Percentiles rank a stretch among this genome's conserved stretches.
Conservation (phyloP, 2,113 vertebrate species). For the Lucifuga dentata region DNA sequence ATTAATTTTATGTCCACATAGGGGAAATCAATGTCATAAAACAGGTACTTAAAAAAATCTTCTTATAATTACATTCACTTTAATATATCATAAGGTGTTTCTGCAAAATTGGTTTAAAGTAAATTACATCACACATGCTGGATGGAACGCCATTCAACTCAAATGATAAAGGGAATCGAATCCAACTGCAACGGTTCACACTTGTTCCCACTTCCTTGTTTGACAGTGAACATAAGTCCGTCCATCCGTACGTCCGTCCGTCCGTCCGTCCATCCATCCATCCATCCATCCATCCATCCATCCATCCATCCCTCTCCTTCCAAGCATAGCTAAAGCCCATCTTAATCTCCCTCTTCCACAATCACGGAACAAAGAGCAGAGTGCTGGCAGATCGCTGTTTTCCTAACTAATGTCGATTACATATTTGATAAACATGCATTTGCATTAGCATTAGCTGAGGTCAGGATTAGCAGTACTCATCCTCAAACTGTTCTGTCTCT, state of each 20-base stretch:
- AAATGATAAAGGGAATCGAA: constrained; percentile 31
- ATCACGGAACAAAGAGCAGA: constrained; percentile 81
- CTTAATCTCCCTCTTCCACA: constrained; percentile 81
- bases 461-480: constrained; percentile 82
- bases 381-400: constrained; percentile 78
- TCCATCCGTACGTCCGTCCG: no score
- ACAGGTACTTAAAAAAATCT: no score
- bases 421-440: constrained; percentile 84
- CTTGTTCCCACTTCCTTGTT: no score
- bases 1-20: constrained; percentile 9
- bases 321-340: constrained; percentile 75
- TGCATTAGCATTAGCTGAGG: constrained; percentile 83
- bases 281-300: constrained; percentile 44
- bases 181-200: constrained; percentile 33
- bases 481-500: constrained; percentile 82
- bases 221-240: no score
- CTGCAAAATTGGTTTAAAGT: neutral
- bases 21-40: neutral
- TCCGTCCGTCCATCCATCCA: no score
- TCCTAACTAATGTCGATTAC: constrained; percentile 82
- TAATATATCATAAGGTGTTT: no score
- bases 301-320: constrained; percentile 74
- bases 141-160: constrained; percentile 2
- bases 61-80: no score
- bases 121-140: neutral